Percentiles rank a stretch among this genome's conserved stretches.
phyloP scores from a whole-genome alignment of 2,797 vertebrate genomes.

The Austrolebias charrua region DNA sequence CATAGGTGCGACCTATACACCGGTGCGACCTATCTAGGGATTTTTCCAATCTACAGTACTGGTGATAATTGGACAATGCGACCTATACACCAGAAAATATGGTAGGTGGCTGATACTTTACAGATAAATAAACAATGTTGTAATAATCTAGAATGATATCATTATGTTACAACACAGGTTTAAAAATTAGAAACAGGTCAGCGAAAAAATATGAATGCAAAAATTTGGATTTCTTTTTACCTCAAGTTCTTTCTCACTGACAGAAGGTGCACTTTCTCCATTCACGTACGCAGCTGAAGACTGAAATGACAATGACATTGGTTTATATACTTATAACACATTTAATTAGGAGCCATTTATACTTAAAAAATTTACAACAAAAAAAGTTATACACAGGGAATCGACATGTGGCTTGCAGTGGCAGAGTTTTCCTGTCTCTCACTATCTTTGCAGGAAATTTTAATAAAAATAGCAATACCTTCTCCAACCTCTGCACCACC shows the following conservation, averaged over 20 bases:
- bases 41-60: too few species aligned
- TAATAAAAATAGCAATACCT: too few species aligned
- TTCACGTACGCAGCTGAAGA: conserved; percentile 86
- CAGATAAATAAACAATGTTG: background rate
- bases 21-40: too few species aligned
- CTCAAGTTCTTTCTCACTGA: conserved; percentile 88
- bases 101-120: background rate
- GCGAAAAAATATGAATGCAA: background rate
- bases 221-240: conserved; percentile 65
- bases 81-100: too few species aligned
- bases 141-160: background rate
- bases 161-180: background rate
- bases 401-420: too few species aligned
- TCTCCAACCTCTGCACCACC: too few species aligned
- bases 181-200: conserved; percentile 1
- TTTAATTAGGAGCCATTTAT: background rate
- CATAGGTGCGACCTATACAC: too few species aligned
- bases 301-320: conserved; percentile 59
- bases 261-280: conserved; percentile 81
- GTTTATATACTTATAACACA: conserved; percentile 8
- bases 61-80: too few species aligned
- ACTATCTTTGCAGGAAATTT: too few species aligned
- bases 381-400: too few species aligned
- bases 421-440: too few species aligned
- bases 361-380: background rate